Percentiles rank a stretch among this genome's conserved stretches.
Conservation (phyloP, 1,140 invertebrate species). For the Zelostemma sp. region DNA sequence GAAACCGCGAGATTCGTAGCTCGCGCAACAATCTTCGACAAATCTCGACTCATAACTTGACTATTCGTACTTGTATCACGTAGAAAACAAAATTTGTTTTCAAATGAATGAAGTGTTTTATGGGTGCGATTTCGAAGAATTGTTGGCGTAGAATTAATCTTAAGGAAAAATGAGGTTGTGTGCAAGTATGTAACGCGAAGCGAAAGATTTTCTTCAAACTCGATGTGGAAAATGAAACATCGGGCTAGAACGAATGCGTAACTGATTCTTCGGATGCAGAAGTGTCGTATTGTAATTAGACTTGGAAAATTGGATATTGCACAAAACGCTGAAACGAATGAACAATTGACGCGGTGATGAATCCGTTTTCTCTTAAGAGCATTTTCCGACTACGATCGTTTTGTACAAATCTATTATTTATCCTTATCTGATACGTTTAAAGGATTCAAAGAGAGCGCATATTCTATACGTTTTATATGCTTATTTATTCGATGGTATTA, state of each 20-base stretch:
- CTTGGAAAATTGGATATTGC: too few relatives aligned
- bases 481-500: constrained; percentile 44
- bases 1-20: constrained; percentile 26
- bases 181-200: constrained; percentile 42
- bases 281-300: too few relatives aligned
- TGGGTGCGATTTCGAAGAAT: constrained; percentile 38
- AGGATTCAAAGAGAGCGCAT: not conserved
- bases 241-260: too few relatives aligned
- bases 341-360: too few relatives aligned
- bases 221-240: constrained; percentile 11
- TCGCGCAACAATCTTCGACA: constrained; percentile 48
- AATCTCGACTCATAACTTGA: too few relatives aligned
- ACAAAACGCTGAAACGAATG: too few relatives aligned
- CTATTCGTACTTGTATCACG: too few relatives aligned
- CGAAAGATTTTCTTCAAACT: constrained; percentile 31
- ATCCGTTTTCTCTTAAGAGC: too few relatives aligned
- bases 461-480: constrained; percentile 19
- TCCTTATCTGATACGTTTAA: not conserved
- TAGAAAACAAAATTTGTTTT: too few relatives aligned
- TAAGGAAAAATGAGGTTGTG: constrained; percentile 59
- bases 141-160: constrained; percentile 45
- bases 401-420: constrained; percentile 19
- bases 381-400: constrained; percentile 9
- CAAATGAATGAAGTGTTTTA: too few relatives aligned
- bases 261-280: too few relatives aligned